phyloP scores from a whole-genome alignment of 2,797 vertebrate genomes.

The Pelochelys cantorii region DNA sequence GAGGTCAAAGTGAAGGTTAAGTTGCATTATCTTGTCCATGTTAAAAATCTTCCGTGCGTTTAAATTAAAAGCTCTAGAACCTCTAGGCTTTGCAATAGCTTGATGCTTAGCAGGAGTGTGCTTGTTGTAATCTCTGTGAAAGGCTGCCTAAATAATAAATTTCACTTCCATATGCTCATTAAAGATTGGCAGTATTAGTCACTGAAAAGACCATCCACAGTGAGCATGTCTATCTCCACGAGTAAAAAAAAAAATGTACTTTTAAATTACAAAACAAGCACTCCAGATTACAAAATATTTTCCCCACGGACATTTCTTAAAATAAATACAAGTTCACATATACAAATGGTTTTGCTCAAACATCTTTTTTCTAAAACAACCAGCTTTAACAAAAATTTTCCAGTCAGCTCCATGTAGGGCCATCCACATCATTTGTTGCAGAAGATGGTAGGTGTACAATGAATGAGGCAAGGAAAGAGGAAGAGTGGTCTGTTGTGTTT shows the following conservation, averaged over 20 bases:
- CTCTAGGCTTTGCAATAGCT: not conserved
- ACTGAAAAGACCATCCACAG: not conserved
- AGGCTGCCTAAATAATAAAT: not conserved
- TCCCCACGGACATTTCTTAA: not conserved
- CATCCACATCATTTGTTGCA: no score
- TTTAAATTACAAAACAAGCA: rapidly evolving
- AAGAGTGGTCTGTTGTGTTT: no score
- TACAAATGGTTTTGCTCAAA: no score
- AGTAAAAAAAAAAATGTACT: not conserved
- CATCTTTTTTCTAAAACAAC: no score
- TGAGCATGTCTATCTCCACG: not conserved
- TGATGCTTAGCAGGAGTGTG: not conserved
- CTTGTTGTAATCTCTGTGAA: not conserved
- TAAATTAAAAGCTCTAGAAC: not conserved
- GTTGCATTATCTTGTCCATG: not conserved
- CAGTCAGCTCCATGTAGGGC: no score
- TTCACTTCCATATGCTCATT: not conserved
- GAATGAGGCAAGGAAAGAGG: not conserved
- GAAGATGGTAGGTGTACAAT: not conserved
- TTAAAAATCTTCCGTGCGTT: not conserved
- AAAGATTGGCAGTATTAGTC: not conserved
- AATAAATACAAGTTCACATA: no score
- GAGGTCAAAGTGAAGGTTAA: not conserved
- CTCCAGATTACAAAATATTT: no score
- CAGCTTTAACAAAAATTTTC: no score